phyloP scores from a whole-genome alignment of 2,797 vertebrate genomes.

The Poeciliopsis infans region DNA sequence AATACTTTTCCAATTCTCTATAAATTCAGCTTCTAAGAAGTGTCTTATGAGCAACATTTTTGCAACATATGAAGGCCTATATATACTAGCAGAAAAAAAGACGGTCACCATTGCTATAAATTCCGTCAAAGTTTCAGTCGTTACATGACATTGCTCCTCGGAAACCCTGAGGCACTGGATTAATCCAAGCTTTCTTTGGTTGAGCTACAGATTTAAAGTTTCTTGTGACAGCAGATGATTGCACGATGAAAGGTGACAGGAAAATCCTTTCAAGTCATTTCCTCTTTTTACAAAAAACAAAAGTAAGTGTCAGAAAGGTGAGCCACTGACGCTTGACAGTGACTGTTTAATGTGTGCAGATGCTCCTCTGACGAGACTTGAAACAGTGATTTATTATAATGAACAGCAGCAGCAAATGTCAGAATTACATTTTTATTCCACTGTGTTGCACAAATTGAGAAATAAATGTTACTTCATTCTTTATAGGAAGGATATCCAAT shows the following conservation, averaged over 20 bases:
- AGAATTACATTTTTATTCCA: background rate
- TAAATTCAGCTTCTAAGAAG: background rate
- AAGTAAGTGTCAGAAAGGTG: background rate
- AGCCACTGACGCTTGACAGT: background rate
- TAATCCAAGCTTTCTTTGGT: slow-evolving; percentile 4
- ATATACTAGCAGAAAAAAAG: background rate
- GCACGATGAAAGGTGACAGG: slow-evolving; percentile 20
- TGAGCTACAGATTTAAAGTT: background rate
- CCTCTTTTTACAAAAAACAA: slow-evolving; percentile 4
- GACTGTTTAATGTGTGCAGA: slow-evolving; percentile 3
- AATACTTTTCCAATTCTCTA: background rate
- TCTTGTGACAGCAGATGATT: slow-evolving; percentile 7
- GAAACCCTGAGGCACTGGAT: background rate
- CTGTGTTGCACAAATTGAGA: background rate
- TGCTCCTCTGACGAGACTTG: background rate
- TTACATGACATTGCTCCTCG: background rate
- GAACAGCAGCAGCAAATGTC: background rate
- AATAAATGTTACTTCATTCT: background rate
- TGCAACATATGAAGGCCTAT: background rate
- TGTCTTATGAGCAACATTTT: background rate
- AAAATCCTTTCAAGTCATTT: slow-evolving; percentile 2
- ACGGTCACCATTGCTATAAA: background rate
- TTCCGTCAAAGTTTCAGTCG: slow-evolving; percentile 1
- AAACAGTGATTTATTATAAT: background rate
- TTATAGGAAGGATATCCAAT: background rate